These are phyloP conservation scores for Coelinius sp. DNA, from an alignment of 2,888 invertebrate genomes.

Conservation along the genomic window DNA sequence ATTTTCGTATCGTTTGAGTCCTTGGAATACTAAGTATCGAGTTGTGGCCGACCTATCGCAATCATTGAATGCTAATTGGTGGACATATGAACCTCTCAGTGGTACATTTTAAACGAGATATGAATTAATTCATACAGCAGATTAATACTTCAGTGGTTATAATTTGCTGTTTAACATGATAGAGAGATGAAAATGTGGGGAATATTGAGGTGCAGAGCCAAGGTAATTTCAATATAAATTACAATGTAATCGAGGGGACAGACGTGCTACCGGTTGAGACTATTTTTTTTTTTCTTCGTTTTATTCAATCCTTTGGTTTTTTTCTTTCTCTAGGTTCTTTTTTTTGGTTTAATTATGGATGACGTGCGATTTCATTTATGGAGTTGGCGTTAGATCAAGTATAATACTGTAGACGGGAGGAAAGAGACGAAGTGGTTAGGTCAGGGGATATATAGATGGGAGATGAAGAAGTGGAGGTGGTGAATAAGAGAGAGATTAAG, in stretches of 20 bases:
- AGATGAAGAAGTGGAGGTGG: conserved; percentile 13
- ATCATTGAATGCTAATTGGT: conserved; percentile 31
- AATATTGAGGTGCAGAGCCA: conserved; percentile 10
- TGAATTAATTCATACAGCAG: conserved; percentile 29
- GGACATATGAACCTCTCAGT: conserved; percentile 7
- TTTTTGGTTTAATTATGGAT: conserved; percentile 40
- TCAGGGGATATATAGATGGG: conserved; percentile 30
- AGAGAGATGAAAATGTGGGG: background rate
- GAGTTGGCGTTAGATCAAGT: conserved; percentile 34
- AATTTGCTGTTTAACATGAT: conserved; percentile 16
- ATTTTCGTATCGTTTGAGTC: conserved; percentile 28
- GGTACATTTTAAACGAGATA: background rate
- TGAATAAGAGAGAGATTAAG: conserved; percentile 45
- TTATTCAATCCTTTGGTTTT: conserved; percentile 29
- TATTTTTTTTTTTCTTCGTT: conserved; percentile 32
- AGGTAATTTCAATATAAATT: conserved; percentile 37
- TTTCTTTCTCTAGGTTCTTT: conserved; percentile 21
- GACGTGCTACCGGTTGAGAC: conserved; percentile 31
- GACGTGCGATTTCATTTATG: conserved; percentile 38
- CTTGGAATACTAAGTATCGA: conserved; percentile 35
- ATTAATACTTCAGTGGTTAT: conserved; percentile 17
- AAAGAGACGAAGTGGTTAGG: conserved; percentile 31
- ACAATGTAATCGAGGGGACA: conserved; percentile 30
- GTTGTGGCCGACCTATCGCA: conserved; percentile 41
- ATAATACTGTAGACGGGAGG: conserved; percentile 27